Evolutionary conservation across 2,113 vertebrate species (phyloP).

Genomic region (Anarrhichthys ocellatus): DNA sequence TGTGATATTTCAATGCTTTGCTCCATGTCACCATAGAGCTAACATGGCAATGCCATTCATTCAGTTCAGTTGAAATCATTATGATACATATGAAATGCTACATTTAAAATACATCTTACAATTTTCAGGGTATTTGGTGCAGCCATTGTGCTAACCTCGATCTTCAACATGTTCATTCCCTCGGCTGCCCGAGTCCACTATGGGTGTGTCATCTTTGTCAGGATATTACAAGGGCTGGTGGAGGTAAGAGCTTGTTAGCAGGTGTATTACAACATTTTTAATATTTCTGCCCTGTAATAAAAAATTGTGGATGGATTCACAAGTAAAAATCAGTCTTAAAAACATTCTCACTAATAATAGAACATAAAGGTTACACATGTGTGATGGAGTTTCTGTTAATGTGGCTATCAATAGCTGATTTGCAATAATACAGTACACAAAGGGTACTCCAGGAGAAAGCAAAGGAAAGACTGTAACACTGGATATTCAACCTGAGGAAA

Average conservation of each 20-base stretch:
- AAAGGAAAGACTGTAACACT: slow-evolving; percentile 19
- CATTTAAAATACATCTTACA: slow-evolving; percentile 15
- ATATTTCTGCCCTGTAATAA: neutral
- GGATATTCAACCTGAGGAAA: slow-evolving; percentile 53
- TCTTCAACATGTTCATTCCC: slow-evolving; percentile 97
- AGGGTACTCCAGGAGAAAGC: neutral
- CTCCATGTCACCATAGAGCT: neutral
- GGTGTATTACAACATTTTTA: neutral
- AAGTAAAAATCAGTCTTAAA: neutral
- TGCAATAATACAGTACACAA: neutral
- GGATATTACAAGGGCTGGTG: slow-evolving; percentile 97
- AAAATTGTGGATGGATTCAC: neutral
- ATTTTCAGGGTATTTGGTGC: slow-evolving; percentile 94
- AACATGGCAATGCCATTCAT: neutral
- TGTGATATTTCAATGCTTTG: neutral
- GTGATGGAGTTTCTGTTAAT: neutral
- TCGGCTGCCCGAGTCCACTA: slow-evolving; percentile 95
- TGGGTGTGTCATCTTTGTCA: slow-evolving; percentile 96
- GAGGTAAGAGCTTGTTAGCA: slow-evolving; percentile 86
- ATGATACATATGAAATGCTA: slow-evolving; percentile 5
- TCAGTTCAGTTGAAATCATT: neutral
- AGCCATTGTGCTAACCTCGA: slow-evolving; percentile 95
- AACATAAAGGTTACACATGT: neutral
- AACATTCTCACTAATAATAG: neutral
- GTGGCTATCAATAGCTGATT: neutral